Conservation (phyloP, 2,888 invertebrate species). For the Lithosia quadra region DNA sequence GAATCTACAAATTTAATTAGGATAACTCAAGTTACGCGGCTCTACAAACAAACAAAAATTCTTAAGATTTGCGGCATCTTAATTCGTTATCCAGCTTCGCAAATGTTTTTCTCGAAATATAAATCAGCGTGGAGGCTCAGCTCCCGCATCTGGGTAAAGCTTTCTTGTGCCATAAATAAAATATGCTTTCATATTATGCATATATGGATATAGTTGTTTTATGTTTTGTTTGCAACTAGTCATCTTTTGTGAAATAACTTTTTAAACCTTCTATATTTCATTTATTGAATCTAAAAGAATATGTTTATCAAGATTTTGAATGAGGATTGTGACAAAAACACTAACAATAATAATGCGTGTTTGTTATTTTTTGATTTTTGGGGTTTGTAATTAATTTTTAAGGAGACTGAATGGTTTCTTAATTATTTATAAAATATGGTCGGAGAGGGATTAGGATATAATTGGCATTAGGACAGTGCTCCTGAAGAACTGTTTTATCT, state of each 20-base stretch:
- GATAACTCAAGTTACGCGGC: neutral
- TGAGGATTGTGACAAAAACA: neutral
- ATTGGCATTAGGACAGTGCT: too few relatives aligned
- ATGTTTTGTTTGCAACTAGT: neutral
- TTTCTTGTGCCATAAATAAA: conserved; percentile 10
- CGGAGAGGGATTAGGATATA: too few relatives aligned
- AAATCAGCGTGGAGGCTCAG: conserved; percentile 12
- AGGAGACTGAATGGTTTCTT: too few relatives aligned
- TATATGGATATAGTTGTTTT: conserved; percentile 7
- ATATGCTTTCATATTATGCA: conserved; percentile 9
- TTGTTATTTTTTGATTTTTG: too few relatives aligned
- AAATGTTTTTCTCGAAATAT: conserved; percentile 23
- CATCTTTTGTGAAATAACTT: neutral
- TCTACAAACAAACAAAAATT: conserved; percentile 13
- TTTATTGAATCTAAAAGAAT: too few relatives aligned
- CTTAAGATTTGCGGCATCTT: conserved; percentile 18
- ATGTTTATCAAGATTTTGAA: neutral
- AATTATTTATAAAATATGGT: too few relatives aligned
- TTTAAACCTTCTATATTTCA: neutral
- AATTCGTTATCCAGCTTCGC: conserved; percentile 13
- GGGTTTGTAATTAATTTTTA: too few relatives aligned
- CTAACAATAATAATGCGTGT: neutral
- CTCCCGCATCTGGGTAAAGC: conserved; percentile 15
- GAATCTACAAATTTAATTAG: conserved; percentile 10
- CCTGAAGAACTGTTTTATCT: too few relatives aligned